phyloP scores from a whole-genome alignment of 1,140 invertebrate genomes.

The Cecropterus lyciades region DNA sequence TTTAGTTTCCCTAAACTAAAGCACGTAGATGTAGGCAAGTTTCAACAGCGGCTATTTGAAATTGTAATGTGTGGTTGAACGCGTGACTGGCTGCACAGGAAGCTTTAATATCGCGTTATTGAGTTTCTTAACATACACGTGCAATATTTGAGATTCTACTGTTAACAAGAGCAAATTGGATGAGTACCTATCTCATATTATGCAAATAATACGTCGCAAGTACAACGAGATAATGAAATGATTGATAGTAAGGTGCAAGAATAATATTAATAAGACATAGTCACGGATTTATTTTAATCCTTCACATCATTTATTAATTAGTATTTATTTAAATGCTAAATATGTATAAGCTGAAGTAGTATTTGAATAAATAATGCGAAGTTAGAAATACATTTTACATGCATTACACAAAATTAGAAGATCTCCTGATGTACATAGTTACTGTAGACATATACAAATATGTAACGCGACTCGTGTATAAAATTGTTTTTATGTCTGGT shows the following conservation, averaged over 20 bases:
- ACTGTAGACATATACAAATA: too few species aligned
- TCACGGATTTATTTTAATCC: too few species aligned
- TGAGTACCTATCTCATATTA: background rate
- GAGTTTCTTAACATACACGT: slow-evolving; percentile 33
- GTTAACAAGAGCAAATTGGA: slow-evolving; percentile 23
- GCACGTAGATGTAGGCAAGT: slow-evolving; percentile 13
- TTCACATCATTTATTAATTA: too few species aligned
- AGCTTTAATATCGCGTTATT: slow-evolving; percentile 31
- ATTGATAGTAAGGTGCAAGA: background rate
- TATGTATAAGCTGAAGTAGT: too few species aligned
- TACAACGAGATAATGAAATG: background rate
- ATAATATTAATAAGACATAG: too few species aligned
- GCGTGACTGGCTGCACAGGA: slow-evolving; percentile 46
- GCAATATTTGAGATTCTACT: slow-evolving; percentile 23
- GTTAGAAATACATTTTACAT: too few species aligned
- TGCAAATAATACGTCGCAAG: background rate
- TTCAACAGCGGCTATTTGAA: slow-evolving; percentile 47
- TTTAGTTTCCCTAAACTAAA: slow-evolving; percentile 10
- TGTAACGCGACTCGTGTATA: too few species aligned
- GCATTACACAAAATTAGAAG: too few species aligned
- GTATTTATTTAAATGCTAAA: too few species aligned
- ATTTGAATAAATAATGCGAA: too few species aligned
- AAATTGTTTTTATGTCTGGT: too few species aligned
- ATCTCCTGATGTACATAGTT: too few species aligned
- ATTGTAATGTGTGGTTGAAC: slow-evolving; percentile 49